Evolutionary conservation across 2,113 vertebrate genomes (phyloP).

Genomic region (Phycodurus eques): DNA sequence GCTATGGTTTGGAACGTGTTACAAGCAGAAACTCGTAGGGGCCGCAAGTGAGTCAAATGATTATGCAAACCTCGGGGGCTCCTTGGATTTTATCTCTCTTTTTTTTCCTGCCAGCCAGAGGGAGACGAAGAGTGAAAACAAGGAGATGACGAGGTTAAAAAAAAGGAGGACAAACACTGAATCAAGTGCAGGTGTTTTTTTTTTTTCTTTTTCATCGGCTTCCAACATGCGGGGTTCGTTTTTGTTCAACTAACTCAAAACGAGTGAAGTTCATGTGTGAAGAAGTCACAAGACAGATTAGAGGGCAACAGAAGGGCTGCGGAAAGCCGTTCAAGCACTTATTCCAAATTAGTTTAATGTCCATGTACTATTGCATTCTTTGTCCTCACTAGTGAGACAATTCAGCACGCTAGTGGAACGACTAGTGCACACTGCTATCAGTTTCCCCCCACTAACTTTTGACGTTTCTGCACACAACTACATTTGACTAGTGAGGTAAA

Average conservation of each 20-base stretch:
- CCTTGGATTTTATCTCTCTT: conserved; percentile 28
- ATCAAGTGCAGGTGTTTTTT: conserved; percentile 13
- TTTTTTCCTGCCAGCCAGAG: background rate
- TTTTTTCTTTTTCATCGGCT: background rate
- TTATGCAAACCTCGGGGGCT: conserved; percentile 68
- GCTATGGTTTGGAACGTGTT: conserved; percentile 64
- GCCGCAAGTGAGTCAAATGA: conserved; percentile 43
- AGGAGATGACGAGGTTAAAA: background rate
- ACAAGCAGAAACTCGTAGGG: conserved; percentile 64
- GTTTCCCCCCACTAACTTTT: too few relatives aligned
- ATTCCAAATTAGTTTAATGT: too few relatives aligned
- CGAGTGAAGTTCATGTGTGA: background rate
- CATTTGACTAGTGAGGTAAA: too few relatives aligned
- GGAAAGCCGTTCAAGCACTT: too few relatives aligned
- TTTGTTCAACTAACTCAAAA: background rate
- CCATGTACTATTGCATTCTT: too few relatives aligned
- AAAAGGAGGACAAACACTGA: conserved; percentile 1
- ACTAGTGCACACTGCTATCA: too few relatives aligned
- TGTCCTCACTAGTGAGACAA: too few relatives aligned
- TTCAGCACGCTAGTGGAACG: too few relatives aligned
- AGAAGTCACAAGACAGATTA: background rate
- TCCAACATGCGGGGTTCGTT: background rate
- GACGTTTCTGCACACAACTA: too few relatives aligned
- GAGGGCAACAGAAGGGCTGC: too few relatives aligned
- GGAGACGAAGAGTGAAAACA: background rate